A percentile compares a stretch with the other conserved stretches of the same genome.
Conservation (phyloP, 1,140 invertebrate species). For the Harpegnathos saltator region DNA sequence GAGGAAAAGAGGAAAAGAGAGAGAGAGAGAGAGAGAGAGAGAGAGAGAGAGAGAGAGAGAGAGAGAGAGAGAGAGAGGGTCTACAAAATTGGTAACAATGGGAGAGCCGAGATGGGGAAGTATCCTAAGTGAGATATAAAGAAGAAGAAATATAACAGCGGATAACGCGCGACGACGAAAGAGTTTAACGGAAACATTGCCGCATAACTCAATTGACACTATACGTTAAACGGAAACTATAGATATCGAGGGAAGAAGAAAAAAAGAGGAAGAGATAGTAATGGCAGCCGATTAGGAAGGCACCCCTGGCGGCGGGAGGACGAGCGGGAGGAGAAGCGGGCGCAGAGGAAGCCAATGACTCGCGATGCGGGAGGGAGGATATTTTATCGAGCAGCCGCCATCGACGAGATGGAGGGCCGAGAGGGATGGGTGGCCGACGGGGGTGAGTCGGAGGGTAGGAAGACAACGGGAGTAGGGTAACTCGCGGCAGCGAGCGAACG, state of each 20-base stretch:
- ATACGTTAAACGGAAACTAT: constrained; percentile 47
- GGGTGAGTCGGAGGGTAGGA: constrained; percentile 44
- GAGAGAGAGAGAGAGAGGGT: too few species aligned
- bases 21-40: too few species aligned
- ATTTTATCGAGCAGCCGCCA: constrained; percentile 65
- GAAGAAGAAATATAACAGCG: constrained; percentile 47
- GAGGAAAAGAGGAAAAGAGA: too few species aligned
- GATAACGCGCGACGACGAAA: constrained; percentile 41
- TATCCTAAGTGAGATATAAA: constrained; percentile 45
- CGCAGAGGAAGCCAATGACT: constrained; percentile 55
- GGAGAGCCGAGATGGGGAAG: constrained; percentile 37
- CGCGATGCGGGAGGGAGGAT: constrained; percentile 55
- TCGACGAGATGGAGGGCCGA: constrained; percentile 56
- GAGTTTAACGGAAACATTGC: constrained; percentile 45
- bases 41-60: neutral
- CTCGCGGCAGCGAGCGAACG: constrained; percentile 21
- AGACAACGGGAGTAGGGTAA: constrained; percentile 45
- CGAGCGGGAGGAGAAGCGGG: constrained; percentile 34
- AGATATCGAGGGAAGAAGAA: constrained; percentile 50
- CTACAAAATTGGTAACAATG: constrained; percentile 19
- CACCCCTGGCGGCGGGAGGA: constrained; percentile 41
- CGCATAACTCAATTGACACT: constrained; percentile 56
- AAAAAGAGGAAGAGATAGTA: constrained; percentile 57
- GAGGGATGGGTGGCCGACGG: constrained; percentile 44
- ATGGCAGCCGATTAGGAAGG: constrained; percentile 63